Percentiles rank a stretch among this genome's conserved stretches.
These are phyloP conservation scores for Lepidostoma basale DNA, from an alignment of 1,140 invertebrate genomes.

Conservation along the genomic window DNA sequence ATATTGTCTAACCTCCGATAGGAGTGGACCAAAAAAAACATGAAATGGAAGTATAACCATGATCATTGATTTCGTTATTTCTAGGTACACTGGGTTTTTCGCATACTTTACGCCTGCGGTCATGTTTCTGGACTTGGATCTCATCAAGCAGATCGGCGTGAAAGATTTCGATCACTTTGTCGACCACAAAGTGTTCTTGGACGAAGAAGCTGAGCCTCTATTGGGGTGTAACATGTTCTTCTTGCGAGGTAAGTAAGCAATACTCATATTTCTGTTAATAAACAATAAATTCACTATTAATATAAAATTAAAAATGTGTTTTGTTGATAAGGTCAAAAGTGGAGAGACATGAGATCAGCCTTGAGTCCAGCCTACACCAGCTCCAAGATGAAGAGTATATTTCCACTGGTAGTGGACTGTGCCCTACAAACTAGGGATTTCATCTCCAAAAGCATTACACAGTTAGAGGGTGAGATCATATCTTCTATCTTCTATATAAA, in stretches of 20 bases:
- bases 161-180: conserved; percentile 67
- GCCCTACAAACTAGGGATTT: conserved; percentile 46
- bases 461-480: neutral
- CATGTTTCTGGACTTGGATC: conserved; percentile 62
- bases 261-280: neutral
- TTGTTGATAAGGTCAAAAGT: conserved; percentile 53
- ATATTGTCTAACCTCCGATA: too few species aligned
- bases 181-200: conserved; percentile 56
- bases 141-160: conserved; percentile 62
- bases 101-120: conserved; percentile 57
- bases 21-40: too few species aligned
- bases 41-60: too few species aligned
- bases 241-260: conserved; percentile 51
- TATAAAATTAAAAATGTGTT: neutral
- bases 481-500: too few species aligned
- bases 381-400: conserved; percentile 61
- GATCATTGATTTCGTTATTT: too few species aligned
- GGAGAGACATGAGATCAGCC: conserved; percentile 60
- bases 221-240: conserved; percentile 57
- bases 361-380: conserved; percentile 61
- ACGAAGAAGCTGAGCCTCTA: conserved; percentile 54
- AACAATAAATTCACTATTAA: neutral
- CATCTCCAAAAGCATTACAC: conserved; percentile 21
- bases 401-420: conserved; percentile 55
- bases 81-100: conserved; percentile 57